phyloP scores from a whole-genome alignment of 2,797 vertebrate species.

The Cirrhinus molitorella region DNA sequence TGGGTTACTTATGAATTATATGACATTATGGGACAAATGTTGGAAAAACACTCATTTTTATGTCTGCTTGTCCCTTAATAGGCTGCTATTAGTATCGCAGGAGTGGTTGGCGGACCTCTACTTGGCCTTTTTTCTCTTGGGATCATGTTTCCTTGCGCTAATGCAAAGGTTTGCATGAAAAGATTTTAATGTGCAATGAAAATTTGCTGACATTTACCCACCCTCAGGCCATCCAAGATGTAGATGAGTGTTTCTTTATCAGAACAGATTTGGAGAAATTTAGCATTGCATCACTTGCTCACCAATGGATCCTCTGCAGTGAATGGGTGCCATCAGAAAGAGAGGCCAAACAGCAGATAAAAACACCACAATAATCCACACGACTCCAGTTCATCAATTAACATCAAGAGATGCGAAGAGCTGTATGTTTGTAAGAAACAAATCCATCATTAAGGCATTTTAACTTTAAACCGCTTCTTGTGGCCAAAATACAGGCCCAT shows the following conservation, averaged over 20 bases:
- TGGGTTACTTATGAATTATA: constrained; percentile 62
- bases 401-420: not conserved
- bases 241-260: not conserved
- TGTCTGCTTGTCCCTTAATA: constrained; percentile 57
- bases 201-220: not conserved
- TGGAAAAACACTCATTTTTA: not conserved
- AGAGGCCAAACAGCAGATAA: not conserved
- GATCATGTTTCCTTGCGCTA: constrained; percentile 79
- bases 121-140: constrained; percentile 81
- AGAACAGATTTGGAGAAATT: not conserved
- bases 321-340: not conserved
- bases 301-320: not conserved
- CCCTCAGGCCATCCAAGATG: not conserved
- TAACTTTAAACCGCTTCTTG: not conserved
- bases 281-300: not conserved
- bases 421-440: not conserved
- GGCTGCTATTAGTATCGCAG: constrained; percentile 78
- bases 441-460: not conserved
- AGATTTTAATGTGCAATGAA: not conserved
- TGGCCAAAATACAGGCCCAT: not conserved
- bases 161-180: constrained; percentile 76
- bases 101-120: constrained; percentile 79
- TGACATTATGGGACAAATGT: no score
- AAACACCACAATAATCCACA: not conserved
- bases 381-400: not conserved